Conservation (phyloP, 1,140 invertebrate species). For the Asobara japonica region DNA sequence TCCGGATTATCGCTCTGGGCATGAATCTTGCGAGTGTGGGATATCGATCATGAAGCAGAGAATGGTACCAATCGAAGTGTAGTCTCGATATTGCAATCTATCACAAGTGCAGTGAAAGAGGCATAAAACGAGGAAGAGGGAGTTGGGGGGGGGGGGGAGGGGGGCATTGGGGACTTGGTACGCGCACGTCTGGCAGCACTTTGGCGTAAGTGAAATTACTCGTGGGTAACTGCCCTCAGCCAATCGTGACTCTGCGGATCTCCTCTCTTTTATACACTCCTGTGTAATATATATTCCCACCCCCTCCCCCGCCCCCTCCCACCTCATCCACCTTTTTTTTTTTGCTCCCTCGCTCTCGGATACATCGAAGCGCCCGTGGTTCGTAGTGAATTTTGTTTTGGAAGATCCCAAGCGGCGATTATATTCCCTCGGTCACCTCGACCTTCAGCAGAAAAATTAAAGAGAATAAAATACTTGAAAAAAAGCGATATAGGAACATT, state of each 20-base stretch:
- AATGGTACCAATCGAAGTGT: not conserved
- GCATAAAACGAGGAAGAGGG: not conserved
- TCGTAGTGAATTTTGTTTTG: slow-evolving; percentile 2
- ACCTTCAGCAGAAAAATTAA: not conserved
- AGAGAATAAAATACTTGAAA: not conserved
- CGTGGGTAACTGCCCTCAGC: slow-evolving; percentile 23
- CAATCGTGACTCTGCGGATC: slow-evolving; percentile 28
- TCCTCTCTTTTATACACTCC: slow-evolving; percentile 2
- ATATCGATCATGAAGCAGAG: slow-evolving; percentile 25
- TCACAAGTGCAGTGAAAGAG: slow-evolving; percentile 6
- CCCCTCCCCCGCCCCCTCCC: no score
- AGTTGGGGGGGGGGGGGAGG: not conserved
- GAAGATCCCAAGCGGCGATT: slow-evolving; percentile 14
- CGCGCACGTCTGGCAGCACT: slow-evolving; percentile 14
- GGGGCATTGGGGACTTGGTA: not conserved
- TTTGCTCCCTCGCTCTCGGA: not conserved
- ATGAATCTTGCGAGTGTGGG: not conserved
- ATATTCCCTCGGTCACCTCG: not conserved
- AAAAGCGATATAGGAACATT: not conserved
- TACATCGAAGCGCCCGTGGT: not conserved
- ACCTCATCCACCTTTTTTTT: no score
- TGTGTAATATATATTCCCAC: not conserved
- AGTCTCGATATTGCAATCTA: slow-evolving; percentile 22
- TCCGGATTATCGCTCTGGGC: not conserved
- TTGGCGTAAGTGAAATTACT: slow-evolving; percentile 33